Evolutionary conservation across 2,888 invertebrate genomes (phyloP), one percentile per base, ranked within the genome.

Genomic region (Acrocera orbiculus): DNA sequence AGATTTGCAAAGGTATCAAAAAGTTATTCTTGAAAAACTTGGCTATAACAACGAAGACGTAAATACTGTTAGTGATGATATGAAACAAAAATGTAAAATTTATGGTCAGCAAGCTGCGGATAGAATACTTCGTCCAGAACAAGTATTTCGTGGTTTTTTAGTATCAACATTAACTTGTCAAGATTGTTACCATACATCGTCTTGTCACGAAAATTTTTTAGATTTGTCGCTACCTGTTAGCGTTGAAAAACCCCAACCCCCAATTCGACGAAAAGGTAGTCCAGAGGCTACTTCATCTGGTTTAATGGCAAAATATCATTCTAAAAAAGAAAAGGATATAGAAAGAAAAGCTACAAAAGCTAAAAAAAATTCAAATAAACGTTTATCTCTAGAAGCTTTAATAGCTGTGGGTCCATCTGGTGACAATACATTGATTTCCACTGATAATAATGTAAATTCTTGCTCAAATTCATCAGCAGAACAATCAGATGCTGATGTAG

Each of bases 221-320:
- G 96, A 98, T 61, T 69, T 98, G 43, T 93, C 93, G 39, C 67
- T 98, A 40, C 92, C 95, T 0, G 80, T 95, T 14, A 73, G 73
- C 30, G 68, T 72, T 3, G 76, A 76, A 43, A 73, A 80, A 34
- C 76, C 76, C 8, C 73, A 77, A 44, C 78, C 78, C 2, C 78
- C 80, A 1, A 61, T 74, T 4, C 54, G 70, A 4, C 65, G 70
- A 50, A 55, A 52, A 38, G 47, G 45, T n/a, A 58, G 58, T 38
- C 58, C 61, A 2, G 61, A 61, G 23, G 32, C 36, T 7, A 30
- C 35, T 9, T 19, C 26, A 7, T 27, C 46, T 15, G 25, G 47
- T 24, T 51, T 47, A 5, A 60, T 64, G 3, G 65, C 68, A 3
- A 73, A 70, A 46, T 58, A 68, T 45, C 72, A 72, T 45, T 48